These are phyloP conservation scores for Trachops cirrhosus DNA, from an alignment of 2,797 vertebrate genomes.

Conservation along the genomic window DNA sequence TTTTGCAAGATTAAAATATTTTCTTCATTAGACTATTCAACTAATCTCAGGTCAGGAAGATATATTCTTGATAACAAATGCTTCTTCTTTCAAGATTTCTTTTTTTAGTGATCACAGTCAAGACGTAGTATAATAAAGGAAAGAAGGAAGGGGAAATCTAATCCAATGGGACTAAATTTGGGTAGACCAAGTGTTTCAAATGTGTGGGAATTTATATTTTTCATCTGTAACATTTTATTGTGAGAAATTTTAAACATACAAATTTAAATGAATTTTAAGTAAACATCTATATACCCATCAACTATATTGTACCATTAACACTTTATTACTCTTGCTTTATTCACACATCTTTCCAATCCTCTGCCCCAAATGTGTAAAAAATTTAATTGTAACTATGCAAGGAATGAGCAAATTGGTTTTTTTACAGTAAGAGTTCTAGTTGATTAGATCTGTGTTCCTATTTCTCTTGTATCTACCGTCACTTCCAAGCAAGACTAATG, in stretches of 20 bases:
- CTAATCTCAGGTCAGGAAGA: neutral
- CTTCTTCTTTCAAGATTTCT: neutral
- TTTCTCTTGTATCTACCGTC: neutral
- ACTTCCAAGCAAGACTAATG: neutral
- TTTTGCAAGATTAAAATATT: slow-evolving; percentile 5
- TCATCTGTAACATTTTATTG: neutral
- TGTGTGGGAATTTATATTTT: neutral
- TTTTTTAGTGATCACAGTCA: neutral
- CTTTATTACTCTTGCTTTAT: neutral
- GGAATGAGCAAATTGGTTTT: neutral
- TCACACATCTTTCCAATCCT: neutral
- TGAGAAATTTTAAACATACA: neutral
- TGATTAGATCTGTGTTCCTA: neutral
- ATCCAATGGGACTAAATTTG: neutral
- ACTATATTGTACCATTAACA: neutral
- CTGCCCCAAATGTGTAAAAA: neutral
- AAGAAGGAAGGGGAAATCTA: neutral
- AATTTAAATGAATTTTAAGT: neutral
- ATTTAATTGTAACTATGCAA: neutral
- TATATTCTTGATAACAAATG: neutral
- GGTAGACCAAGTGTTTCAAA: neutral
- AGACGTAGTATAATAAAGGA: neutral
- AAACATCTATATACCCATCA: neutral
- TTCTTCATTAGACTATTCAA: slow-evolving; percentile 3
- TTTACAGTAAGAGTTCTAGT: neutral